Evolutionary conservation across 2,888 invertebrate genomes (phyloP).

Genomic region (Steinernema carpocapsae): DNA sequence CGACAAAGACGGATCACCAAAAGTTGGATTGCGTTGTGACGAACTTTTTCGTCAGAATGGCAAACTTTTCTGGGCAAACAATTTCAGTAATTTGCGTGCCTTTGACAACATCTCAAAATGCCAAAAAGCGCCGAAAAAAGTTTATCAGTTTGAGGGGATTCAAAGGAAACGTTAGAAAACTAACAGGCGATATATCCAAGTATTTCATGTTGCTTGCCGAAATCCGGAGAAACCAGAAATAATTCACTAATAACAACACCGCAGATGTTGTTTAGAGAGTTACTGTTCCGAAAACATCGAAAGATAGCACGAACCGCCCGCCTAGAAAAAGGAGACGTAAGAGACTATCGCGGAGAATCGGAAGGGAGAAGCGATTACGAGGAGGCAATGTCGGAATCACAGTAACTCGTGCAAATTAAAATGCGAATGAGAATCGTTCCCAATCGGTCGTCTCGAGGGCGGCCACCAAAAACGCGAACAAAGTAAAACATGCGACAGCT

Average conservation of each 20-base stretch:
- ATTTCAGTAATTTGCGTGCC: too few species aligned
- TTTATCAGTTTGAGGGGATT: not conserved
- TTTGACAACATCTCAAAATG: too few species aligned
- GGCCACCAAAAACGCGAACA: conserved; percentile 20
- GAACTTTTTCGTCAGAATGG: too few species aligned
- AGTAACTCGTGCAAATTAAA: too few species aligned
- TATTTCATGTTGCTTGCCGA: conserved; percentile 10
- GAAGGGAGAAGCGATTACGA: too few species aligned
- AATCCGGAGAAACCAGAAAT: not conserved
- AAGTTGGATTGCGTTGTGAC: too few species aligned
- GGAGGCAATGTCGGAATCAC: too few species aligned
- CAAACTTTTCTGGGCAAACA: too few species aligned
- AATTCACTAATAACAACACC: conserved; percentile 14
- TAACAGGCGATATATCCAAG: conserved; percentile 29
- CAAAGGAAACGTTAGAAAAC: not conserved
- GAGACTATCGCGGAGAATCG: not conserved
- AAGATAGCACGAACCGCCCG: conserved; percentile 20
- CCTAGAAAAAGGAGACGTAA: conserved; percentile 23
- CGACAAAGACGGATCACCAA: too few species aligned
- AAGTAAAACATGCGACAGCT: conserved; percentile 16
- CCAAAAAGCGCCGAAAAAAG: not conserved
- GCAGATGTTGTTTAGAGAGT: conserved; percentile 18
- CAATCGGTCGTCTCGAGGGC: not conserved
- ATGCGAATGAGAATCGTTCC: too few species aligned
- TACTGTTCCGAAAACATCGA: conserved; percentile 33